These are phyloP conservation scores for Axis porcinus DNA, from an alignment of 2,113 vertebrate genomes.

Conservation along the genomic window DNA sequence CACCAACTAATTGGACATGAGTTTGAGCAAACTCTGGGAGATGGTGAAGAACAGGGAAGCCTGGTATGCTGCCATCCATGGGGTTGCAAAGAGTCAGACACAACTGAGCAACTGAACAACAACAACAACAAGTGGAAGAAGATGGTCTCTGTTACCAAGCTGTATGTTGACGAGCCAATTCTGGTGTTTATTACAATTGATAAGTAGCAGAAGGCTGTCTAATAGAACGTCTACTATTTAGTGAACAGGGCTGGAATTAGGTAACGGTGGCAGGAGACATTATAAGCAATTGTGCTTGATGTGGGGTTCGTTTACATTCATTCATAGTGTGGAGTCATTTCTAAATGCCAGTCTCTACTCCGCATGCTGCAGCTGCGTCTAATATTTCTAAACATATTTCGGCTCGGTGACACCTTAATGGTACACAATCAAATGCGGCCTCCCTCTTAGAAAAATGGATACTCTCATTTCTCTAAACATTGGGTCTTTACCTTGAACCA, in stretches of 20 bases:
- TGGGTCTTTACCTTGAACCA: constrained; percentile 83
- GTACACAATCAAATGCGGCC: constrained; percentile 79
- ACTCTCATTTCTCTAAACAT: constrained; percentile 86
- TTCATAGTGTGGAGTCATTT: constrained; percentile 76
- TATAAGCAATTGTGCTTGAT: constrained; percentile 73
- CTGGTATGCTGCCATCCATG: not conserved
- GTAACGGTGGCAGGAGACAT: constrained; percentile 70
- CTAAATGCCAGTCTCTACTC: constrained; percentile 75
- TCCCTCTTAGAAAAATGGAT: constrained; percentile 85
- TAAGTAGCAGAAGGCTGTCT: constrained; percentile 69
- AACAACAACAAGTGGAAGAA: constrained; percentile 10
- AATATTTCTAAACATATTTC: constrained; percentile 86
- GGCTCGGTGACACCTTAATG: constrained; percentile 83
- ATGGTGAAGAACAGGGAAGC: not conserved
- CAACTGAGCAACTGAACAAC: not conserved
- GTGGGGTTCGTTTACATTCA: constrained; percentile 64
- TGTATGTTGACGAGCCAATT: constrained; percentile 57
- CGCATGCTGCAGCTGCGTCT: constrained; percentile 68
- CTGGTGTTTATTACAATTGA: constrained; percentile 41
- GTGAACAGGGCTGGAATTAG: constrained; percentile 68
- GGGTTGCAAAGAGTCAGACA: not conserved
- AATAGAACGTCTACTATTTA: constrained; percentile 70
- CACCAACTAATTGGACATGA: not conserved
- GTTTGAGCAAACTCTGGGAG: not conserved
- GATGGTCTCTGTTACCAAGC: constrained; percentile 15